A percentile compares a stretch with the other conserved stretches of the same genome.
phyloP scores from a whole-genome alignment of 2,113 vertebrate genomes.

The Stictonetta naevosa region DNA sequence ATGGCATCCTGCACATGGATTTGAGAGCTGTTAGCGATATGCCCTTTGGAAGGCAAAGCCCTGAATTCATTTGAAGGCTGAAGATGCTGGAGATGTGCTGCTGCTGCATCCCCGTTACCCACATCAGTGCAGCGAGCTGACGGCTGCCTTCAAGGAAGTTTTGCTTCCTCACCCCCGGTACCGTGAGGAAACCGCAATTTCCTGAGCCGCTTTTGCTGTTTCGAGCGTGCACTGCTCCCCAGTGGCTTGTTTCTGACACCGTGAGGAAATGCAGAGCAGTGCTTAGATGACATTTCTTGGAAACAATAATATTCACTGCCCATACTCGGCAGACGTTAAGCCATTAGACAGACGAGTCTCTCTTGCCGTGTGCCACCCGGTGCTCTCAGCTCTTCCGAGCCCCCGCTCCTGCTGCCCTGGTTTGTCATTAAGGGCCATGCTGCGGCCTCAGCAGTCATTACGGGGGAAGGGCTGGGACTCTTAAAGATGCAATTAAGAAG shows the following conservation, averaged over 20 bases:
- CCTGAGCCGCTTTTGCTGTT: neutral
- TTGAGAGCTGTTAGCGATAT: neutral
- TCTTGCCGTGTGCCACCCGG: neutral
- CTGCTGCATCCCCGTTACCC: neutral
- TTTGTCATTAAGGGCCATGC: accelerated
- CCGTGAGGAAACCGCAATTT: neutral
- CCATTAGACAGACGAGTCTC: neutral
- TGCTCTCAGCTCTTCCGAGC: neutral
- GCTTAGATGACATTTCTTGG: neutral
- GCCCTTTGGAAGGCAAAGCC: neutral
- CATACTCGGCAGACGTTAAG: neutral
- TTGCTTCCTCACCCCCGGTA: neutral
- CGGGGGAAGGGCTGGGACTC: neutral
- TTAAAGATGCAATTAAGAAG: neutral
- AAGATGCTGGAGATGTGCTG: neutral
- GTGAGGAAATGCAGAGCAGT: neutral
- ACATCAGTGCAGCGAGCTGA: accelerated
- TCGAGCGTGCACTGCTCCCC: neutral
- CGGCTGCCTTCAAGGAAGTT: neutral
- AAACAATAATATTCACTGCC: neutral
- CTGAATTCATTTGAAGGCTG: neutral
- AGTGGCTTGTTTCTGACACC: neutral
- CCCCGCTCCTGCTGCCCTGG: neutral
- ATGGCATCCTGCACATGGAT: neutral
- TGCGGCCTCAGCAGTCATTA: neutral